Conservation (phyloP, 1,140 invertebrate species). For the Pygmarrhopalites habei region DNA sequence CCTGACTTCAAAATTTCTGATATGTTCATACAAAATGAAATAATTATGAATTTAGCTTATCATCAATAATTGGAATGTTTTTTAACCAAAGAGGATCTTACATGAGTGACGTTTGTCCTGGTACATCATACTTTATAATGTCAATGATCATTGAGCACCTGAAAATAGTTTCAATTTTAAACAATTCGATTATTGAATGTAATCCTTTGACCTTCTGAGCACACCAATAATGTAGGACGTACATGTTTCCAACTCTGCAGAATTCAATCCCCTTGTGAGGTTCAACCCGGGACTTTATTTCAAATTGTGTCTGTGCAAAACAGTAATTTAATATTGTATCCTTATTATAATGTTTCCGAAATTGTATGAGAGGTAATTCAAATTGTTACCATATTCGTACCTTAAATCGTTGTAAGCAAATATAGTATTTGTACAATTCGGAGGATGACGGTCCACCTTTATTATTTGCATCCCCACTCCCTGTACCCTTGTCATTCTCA, state of each 20-base stretch:
- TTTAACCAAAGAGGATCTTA: no score
- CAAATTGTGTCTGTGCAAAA: slow-evolving; percentile 63
- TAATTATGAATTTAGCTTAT: no score
- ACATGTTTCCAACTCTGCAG: slow-evolving; percentile 79
- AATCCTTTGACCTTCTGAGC: no score
- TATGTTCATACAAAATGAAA: no score
- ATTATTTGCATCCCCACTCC: background rate
- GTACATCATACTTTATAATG: slow-evolving; percentile 51
- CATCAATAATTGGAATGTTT: no score
- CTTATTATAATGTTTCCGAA: no score
- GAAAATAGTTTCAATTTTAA: no score
- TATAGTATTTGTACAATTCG: slow-evolving; percentile 36
- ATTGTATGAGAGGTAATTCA: background rate
- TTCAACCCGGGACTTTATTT: slow-evolving; percentile 70
- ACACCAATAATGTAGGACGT: no score
- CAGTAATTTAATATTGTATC: no score
- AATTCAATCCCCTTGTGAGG: slow-evolving; percentile 73
- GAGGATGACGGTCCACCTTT: background rate
- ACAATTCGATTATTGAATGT: no score
- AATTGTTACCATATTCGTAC: slow-evolving; percentile 6
- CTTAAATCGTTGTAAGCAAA: slow-evolving; percentile 32
- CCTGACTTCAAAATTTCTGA: slow-evolving; percentile 79
- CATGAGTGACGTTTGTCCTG: slow-evolving; percentile 59
- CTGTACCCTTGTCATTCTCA: background rate
- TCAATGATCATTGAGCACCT: slow-evolving; percentile 71